A percentile compares a stretch with the other conserved stretches of the same genome.
Evolutionary conservation across 2,888 invertebrate species (phyloP).

Genomic region (Tiphia femorata): DNA sequence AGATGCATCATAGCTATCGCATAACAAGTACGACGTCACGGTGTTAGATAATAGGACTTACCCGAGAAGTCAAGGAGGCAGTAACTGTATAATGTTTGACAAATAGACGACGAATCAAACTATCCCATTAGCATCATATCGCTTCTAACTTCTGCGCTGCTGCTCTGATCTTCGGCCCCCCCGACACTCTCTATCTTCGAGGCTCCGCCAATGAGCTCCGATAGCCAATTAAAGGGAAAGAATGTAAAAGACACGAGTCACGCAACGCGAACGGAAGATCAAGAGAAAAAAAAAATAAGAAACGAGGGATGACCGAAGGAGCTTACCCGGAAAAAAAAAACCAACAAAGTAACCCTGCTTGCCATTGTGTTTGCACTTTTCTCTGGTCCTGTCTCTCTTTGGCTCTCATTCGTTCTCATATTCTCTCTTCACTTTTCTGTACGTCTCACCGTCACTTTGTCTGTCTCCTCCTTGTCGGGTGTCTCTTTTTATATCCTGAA

Average conservation of each 20-base stretch:
- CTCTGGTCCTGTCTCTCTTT: conserved; percentile 32
- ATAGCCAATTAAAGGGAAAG: conserved; percentile 22
- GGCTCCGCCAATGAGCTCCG: conserved; percentile 58
- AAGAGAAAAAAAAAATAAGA: conserved; percentile 40
- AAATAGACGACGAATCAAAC: too few relatives aligned
- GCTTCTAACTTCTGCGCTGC: conserved; percentile 61
- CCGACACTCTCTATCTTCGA: conserved; percentile 67
- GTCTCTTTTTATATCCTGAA: conserved; percentile 20
- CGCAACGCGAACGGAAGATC: conserved; percentile 45
- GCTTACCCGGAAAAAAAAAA: conserved; percentile 55
- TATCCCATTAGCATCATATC: conserved; percentile 11
- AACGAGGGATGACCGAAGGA: conserved; percentile 53
- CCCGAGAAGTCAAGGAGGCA: too few relatives aligned
- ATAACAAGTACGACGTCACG: too few relatives aligned
- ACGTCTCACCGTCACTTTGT: conserved; percentile 21
- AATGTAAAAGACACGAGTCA: conserved; percentile 42
- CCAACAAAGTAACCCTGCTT: conserved; percentile 61
- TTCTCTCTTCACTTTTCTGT: conserved; percentile 25
- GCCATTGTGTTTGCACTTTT: conserved; percentile 59
- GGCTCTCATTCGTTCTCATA: not conserved
- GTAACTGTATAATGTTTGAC: too few relatives aligned
- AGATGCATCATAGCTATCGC: too few relatives aligned
- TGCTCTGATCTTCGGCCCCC: conserved; percentile 66
- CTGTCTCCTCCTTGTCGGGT: conserved; percentile 17
- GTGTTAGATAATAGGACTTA: too few relatives aligned